These are phyloP conservation scores for Pagrus major DNA, from an alignment of 2,113 vertebrate species.

Conservation along the genomic window DNA sequence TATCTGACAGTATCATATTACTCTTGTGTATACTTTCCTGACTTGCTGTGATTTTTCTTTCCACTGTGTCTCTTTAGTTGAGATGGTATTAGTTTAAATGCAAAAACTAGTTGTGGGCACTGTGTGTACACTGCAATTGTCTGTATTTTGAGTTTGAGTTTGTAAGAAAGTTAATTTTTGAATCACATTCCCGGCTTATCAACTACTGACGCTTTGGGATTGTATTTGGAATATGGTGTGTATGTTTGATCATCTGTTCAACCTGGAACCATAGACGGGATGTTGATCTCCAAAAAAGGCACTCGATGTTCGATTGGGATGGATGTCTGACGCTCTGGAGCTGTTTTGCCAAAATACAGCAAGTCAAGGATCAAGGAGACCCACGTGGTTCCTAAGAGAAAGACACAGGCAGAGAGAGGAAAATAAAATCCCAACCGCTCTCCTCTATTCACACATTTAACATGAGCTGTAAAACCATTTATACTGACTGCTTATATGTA, in stretches of 20 bases:
- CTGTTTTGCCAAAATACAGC: constrained; percentile 76
- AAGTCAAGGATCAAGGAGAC: constrained; percentile 85
- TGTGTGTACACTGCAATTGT: no score
- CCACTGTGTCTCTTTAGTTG: no score
- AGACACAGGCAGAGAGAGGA: background rate
- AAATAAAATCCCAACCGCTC: background rate
- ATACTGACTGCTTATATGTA: background rate
- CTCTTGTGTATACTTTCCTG: no score
- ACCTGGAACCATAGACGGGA: constrained; percentile 1
- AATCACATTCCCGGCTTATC: no score
- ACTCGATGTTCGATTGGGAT: constrained; percentile 79
- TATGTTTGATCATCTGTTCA: background rate
- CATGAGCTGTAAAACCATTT: background rate
- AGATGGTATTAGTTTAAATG: no score
- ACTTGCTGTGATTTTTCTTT: no score
- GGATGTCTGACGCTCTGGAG: constrained; percentile 66
- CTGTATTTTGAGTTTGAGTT: no score
- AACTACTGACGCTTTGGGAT: no score
- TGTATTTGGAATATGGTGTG: background rate
- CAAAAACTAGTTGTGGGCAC: no score
- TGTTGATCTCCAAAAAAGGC: constrained; percentile 80
- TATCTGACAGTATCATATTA: no score
- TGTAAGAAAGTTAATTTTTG: no score
- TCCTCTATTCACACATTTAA: background rate
- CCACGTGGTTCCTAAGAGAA: constrained; percentile 85